Percentiles rank a stretch among this genome's conserved stretches.
Conservation (phyloP, 1,140 invertebrate genomes). For the Drosophila rufa region DNA sequence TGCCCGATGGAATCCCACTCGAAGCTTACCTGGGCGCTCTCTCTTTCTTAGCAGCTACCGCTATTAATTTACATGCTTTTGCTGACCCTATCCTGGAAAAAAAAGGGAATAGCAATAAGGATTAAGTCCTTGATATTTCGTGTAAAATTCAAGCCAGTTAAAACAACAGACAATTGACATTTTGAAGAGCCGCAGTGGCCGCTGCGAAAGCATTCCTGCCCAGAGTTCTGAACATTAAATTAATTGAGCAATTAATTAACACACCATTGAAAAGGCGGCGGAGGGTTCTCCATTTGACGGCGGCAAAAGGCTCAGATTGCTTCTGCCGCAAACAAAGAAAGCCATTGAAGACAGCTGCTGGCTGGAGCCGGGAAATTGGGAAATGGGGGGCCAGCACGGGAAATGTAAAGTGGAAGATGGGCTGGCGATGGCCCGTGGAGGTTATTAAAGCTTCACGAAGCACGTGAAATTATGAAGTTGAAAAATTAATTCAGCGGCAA, state of each 20-base stretch:
- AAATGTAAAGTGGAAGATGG: conserved; percentile 23
- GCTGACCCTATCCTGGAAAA: conserved; percentile 37
- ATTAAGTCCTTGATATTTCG: conserved; percentile 60
- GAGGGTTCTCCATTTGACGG: conserved; percentile 50
- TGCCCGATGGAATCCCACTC: conserved; percentile 6
- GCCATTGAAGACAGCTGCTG: conserved; percentile 66
- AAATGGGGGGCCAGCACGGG: not conserved
- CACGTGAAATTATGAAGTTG: conserved; percentile 81
- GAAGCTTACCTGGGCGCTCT: not conserved
- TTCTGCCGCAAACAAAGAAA: conserved; percentile 70
- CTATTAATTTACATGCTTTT: conserved; percentile 60
- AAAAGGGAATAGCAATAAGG: conserved; percentile 10
- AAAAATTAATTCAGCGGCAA: conserved; percentile 82
- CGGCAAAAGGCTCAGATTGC: conserved; percentile 43
- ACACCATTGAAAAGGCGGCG: conserved; percentile 64
- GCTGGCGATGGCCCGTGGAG: conserved; percentile 8
- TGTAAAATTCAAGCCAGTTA: conserved; percentile 60
- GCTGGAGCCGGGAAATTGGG: conserved; percentile 14
- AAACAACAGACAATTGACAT: conserved; percentile 73
- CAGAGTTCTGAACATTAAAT: conserved; percentile 71
- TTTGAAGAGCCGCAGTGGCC: conserved; percentile 43
- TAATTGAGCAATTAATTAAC: conserved; percentile 84
- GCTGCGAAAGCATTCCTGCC: conserved; percentile 15
- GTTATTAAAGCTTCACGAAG: conserved; percentile 73
- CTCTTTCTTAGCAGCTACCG: conserved; percentile 10